A percentile compares a stretch with the other conserved stretches of the same genome.
Conservation (phyloP, 2,113 vertebrate species). For the Atrichornis clamosus region DNA sequence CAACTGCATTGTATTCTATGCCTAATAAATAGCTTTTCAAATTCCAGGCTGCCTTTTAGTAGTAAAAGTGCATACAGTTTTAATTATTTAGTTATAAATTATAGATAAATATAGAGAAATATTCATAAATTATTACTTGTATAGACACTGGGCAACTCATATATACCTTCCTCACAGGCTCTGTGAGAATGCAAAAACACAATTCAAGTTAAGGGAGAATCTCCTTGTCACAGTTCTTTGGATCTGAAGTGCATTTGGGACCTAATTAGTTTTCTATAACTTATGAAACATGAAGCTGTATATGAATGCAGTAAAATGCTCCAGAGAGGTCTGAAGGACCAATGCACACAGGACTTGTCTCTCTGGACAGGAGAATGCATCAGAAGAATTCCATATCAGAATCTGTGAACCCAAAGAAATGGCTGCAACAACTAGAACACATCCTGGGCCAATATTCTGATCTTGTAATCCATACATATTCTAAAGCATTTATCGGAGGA, state of each 20-base stretch:
- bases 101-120: not conserved
- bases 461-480: not conserved
- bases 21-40: not conserved
- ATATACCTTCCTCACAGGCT: not conserved
- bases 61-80: not conserved
- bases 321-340: not conserved
- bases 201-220: not conserved
- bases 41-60: not conserved
- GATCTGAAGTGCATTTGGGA: not conserved
- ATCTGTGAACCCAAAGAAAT: not conserved
- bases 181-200: not conserved
- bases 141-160: not conserved
- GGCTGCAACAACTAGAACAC: not conserved
- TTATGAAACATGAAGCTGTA: not conserved
- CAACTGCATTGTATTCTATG: not conserved
- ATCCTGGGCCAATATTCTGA: not conserved
- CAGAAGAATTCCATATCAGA: not conserved
- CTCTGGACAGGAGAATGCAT: not conserved
- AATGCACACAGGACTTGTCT: not conserved
- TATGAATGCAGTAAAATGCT: not conserved
- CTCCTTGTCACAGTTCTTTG: not conserved
- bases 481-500: not conserved
- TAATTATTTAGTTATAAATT: not conserved
- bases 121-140: not conserved
- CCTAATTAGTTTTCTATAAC: not conserved